phyloP scores from a whole-genome alignment of 1,140 invertebrate genomes.

The Drosophila ficusphila region DNA sequence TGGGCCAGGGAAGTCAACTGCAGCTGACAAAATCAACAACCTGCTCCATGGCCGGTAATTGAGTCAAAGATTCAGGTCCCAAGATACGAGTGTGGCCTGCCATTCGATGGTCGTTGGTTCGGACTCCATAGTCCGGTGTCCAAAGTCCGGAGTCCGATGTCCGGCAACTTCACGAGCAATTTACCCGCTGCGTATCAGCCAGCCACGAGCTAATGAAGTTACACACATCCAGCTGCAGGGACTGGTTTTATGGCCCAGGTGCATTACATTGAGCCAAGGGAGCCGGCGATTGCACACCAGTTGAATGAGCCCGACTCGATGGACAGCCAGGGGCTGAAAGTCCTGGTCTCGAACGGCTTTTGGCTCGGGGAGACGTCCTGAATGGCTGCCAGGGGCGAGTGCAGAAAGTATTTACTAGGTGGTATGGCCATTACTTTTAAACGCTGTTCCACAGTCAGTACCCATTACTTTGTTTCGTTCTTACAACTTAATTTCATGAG shows the following conservation, averaged over 20 bases:
- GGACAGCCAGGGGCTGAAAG: conserved; percentile 2
- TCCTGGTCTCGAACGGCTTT: not conserved
- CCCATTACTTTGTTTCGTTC: no score
- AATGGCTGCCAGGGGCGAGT: conserved; percentile 1
- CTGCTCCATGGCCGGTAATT: conserved; percentile 47
- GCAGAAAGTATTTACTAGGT: not conserved
- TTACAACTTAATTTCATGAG: no score
- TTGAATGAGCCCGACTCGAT: conserved; percentile 51
- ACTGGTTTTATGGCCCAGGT: conserved; percentile 17
- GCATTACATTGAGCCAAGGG: conserved; percentile 37
- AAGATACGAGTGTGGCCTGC: conserved; percentile 28
- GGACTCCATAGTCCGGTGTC: no score
- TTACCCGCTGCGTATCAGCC: conserved; percentile 43
- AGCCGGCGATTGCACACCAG: conserved; percentile 61
- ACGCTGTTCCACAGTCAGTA: no score
- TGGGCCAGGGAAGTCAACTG: conserved; percentile 42
- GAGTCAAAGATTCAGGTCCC: conserved; percentile 47
- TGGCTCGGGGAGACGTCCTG: not conserved
- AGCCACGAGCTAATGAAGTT: conserved; percentile 54
- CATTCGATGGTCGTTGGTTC: not conserved
- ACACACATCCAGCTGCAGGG: conserved; percentile 32
- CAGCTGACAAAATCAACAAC: conserved; percentile 43
- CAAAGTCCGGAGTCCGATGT: conserved; percentile 1
- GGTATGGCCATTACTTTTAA: not conserved
- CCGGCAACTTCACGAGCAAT: conserved; percentile 49